These are phyloP conservation scores for Himalopsyche anomala DNA, from an alignment of 2,888 invertebrate species.

Conservation along the genomic window DNA sequence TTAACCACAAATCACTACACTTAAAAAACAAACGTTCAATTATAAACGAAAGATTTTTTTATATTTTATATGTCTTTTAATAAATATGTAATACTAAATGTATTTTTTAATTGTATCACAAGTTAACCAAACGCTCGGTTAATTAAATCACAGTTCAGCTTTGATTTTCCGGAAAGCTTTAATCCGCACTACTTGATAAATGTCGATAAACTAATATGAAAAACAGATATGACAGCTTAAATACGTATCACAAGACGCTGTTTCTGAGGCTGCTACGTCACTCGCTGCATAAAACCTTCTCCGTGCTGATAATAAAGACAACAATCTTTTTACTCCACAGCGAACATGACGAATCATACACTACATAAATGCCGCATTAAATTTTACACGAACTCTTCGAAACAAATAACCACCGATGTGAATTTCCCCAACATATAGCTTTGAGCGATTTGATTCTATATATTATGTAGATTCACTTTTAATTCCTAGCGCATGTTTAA, in stretches of 20 bases:
- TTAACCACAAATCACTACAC: constrained; percentile 7
- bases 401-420: not conserved
- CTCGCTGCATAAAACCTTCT: constrained; percentile 38
- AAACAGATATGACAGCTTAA: constrained; percentile 59
- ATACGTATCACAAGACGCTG: constrained; percentile 51
- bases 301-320: constrained; percentile 21
- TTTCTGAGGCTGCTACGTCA: constrained; percentile 11
- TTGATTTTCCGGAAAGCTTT: constrained; percentile 45
- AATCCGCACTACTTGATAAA: constrained; percentile 55
- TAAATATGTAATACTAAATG: not conserved
- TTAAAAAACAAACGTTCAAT: not conserved
- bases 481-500: not conserved
- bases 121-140: not conserved
- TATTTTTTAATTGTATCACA: not conserved
- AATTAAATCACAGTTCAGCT: constrained; percentile 14
- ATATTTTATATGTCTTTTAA: not conserved
- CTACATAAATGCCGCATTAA: not conserved
- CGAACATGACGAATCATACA: not conserved
- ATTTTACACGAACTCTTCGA: not conserved
- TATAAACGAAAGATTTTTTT: not conserved
- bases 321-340: constrained; percentile 6
- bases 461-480: not conserved
- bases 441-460: not conserved
- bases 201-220: constrained; percentile 55
- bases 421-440: not conserved